Conservation (phyloP, 2,888 invertebrate species). For the Hyalella azteca region DNA sequence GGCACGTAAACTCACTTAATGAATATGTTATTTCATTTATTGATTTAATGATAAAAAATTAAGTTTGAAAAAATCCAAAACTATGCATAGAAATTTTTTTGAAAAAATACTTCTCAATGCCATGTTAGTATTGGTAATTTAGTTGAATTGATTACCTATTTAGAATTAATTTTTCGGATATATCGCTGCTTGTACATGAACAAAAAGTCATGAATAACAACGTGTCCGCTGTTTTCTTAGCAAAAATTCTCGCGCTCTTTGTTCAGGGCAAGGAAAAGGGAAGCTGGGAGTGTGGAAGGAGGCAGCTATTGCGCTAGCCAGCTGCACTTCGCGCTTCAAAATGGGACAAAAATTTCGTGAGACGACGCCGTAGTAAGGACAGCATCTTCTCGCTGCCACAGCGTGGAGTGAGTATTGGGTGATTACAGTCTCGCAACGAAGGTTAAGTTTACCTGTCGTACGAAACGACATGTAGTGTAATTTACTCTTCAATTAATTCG, state of each 20-base stretch:
- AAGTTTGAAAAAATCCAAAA: not conserved
- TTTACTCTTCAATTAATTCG: too few relatives aligned
- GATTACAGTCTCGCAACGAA: too few relatives aligned
- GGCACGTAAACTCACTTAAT: too few relatives aligned
- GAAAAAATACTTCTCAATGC: not conserved
- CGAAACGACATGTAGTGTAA: too few relatives aligned
- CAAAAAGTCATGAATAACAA: not conserved
- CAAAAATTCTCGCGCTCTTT: not conserved
- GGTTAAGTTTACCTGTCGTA: too few relatives aligned
- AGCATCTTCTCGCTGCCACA: too few relatives aligned
- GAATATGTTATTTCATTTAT: too few relatives aligned
- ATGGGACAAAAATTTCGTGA: conserved; percentile 13
- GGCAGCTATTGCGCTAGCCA: conserved; percentile 3
- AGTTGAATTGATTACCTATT: not conserved
- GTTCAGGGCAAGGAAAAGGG: not conserved
- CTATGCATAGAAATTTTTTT: not conserved
- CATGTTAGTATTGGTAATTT: not conserved
- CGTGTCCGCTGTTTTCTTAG: not conserved
- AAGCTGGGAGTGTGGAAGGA: conserved; percentile 8
- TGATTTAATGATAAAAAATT: not conserved
- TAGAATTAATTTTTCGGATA: not conserved
- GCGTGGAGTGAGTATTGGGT: too few relatives aligned
- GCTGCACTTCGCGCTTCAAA: not conserved
- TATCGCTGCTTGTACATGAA: not conserved
- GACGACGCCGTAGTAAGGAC: not conserved